Evolutionary conservation across 2,797 vertebrate genomes (phyloP).

Genomic region (Diceros bicornis): DNA sequence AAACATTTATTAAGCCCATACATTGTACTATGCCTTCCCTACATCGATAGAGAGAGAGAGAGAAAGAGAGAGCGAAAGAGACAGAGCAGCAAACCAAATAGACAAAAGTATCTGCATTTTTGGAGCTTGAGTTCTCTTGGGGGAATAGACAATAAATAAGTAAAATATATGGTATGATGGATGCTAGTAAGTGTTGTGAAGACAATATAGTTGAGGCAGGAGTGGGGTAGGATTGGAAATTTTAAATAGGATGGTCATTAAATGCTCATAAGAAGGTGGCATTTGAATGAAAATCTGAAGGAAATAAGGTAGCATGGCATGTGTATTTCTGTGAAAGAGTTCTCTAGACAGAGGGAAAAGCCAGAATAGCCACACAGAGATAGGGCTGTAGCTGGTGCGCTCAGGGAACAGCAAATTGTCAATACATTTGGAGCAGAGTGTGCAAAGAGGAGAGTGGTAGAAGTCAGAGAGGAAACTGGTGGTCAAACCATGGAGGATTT

Average conservation of each 20-base stretch:
- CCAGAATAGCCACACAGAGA: not conserved
- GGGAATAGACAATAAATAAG: not conserved
- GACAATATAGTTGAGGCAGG: not conserved
- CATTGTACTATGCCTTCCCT: not conserved
- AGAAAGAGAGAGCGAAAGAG: not conserved
- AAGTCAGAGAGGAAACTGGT: not conserved
- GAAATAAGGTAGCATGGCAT: not conserved
- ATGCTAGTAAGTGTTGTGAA: not conserved
- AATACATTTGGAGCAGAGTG: not conserved
- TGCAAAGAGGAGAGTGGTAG: not conserved
- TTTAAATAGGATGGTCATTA: not conserved
- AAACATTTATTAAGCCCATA: not conserved
- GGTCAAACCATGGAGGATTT: not conserved
- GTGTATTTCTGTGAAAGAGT: not conserved
- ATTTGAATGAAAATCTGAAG: not conserved
- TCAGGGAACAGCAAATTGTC: not conserved
- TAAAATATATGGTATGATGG: not conserved
- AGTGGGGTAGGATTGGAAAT: not conserved
- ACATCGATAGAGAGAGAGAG: not conserved
- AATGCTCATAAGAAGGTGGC: not conserved
- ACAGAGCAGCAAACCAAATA: not conserved
- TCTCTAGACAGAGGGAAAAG: not conserved
- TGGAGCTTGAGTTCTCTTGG: not conserved
- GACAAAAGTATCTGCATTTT: not conserved
- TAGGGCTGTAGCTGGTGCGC: not conserved